A percentile compares a stretch with the other conserved stretches of the same genome.
These are phyloP conservation scores for Oryzias dopingdopingensis DNA, from an alignment of 2,797 vertebrate genomes.

Conservation along the genomic window DNA sequence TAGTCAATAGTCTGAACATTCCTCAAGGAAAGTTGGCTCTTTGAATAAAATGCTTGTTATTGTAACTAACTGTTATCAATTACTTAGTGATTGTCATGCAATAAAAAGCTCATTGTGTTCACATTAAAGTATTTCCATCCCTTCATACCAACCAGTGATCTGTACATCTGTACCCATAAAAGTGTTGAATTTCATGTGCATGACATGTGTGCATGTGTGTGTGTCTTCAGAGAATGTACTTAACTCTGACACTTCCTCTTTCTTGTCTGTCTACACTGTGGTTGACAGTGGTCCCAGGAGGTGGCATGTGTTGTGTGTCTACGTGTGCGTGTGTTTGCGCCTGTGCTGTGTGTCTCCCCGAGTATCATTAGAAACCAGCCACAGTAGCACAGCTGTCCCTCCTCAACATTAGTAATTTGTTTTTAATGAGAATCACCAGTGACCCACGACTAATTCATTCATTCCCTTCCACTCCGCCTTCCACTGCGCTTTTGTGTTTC, in stretches of 20 bases:
- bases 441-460: constrained; percentile 99
- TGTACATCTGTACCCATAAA: constrained; percentile 18
- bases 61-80: constrained; percentile 4
- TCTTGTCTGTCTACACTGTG: constrained; percentile 76
- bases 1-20: too few relatives aligned
- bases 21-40: too few relatives aligned
- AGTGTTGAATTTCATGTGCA: constrained; percentile 30
- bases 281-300: constrained; percentile 81
- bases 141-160: not conserved
- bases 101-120: not conserved
- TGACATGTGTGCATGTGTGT: constrained; percentile 16
- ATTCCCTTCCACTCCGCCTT: constrained; percentile 90
- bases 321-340: constrained; percentile 52
- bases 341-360: constrained; percentile 80
- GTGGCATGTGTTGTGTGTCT: constrained; percentile 36
- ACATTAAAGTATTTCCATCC: constrained; percentile 6
- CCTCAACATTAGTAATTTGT: constrained; percentile 99
- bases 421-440: constrained; percentile 99
- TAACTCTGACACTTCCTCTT: constrained; percentile 76
- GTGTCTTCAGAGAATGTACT: constrained; percentile 55
- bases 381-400: constrained; percentile 99
- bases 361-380: constrained; percentile 95
- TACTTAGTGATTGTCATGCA: not conserved
- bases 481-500: constrained; percentile 75
- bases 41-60: not conserved